Base-by-base conservation (phyloP, 2,797 vertebrate genomes). In the Bucorvus abyssinicus region DNA sequence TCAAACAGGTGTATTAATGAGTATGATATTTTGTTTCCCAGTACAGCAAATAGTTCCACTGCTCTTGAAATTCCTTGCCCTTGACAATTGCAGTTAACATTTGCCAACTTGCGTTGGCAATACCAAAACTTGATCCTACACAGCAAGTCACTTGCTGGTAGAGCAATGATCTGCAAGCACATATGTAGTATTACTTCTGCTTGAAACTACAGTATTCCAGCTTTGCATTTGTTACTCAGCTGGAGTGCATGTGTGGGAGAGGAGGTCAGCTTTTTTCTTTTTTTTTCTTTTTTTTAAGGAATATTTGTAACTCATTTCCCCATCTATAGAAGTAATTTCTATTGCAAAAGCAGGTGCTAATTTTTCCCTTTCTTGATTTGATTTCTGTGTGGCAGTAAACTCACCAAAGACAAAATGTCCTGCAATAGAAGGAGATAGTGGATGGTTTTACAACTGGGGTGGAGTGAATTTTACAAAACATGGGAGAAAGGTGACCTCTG, bases 401-500 rank as follows among this genome's bases (percentile, higher is more conserved):
- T 61, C 24, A 6, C 56, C 44, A 69, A 87, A 87, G 61, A 84
- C 49, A 96, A 94, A 95, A 87, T 36, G 10, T 12, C 69, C 29
- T 65, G 70, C 53, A 74, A 94, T 53, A 49, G 85, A 90, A 63
- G 45, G 79, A 84, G 69, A 56, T 83, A 90, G 89, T 49, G 59
- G 29, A 56, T 87, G 34, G 26, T 69, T 88, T 90, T 86, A 38
- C 52, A 76, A 76, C 42, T 61, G 67, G 52, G 23, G 13, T 44
- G 59, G 57, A 95, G 50, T 77, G 78, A 95, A 69, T 90, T 93
- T 65, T 86, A 56, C 53, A 83, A 65, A 94, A 38, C 45, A 73
- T 65, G 44, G 55, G 52, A 73, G 82, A 50, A 94, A 61, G 44
- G 52, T 94, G 91, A 94, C 89, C 91, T 95, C 67, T 84, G 67